phyloP scores from a whole-genome alignment of 2,888 invertebrate species.

The Athalia cordata region DNA sequence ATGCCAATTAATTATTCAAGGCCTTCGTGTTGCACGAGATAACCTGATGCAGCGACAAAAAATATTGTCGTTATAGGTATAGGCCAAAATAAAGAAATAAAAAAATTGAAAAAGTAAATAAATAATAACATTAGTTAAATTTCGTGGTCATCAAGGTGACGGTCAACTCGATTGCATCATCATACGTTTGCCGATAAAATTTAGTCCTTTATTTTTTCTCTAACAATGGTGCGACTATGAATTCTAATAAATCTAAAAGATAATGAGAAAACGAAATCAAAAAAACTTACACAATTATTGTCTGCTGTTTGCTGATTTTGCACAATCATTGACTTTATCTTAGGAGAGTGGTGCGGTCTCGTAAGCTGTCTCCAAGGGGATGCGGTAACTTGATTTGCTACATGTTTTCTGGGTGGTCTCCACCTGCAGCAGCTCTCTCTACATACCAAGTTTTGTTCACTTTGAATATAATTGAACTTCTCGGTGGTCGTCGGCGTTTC shows the following conservation, averaged over 20 bases:
- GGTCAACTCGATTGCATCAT: too few relatives aligned
- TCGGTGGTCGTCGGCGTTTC: conserved; percentile 8
- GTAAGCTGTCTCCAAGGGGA: conserved; percentile 68
- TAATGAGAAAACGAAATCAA: not conserved
- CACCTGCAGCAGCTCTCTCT: conserved; percentile 40
- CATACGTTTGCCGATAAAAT: too few relatives aligned
- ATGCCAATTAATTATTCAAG: conserved; percentile 17
- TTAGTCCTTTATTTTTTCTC: too few relatives aligned
- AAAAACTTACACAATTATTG: conserved; percentile 33
- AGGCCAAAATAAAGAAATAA: too few relatives aligned
- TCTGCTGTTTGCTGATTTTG: conserved; percentile 16
- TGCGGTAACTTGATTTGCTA: conserved; percentile 69
- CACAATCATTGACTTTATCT: conserved; percentile 55
- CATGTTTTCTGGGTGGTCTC: conserved; percentile 59
- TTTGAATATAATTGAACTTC: conserved; percentile 24
- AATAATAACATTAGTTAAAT: too few relatives aligned
- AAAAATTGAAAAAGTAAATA: too few relatives aligned
- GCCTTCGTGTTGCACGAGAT: conserved; percentile 19
- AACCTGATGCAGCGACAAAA: not conserved
- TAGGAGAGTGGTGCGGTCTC: conserved; percentile 69
- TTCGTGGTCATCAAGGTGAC: too few relatives aligned
- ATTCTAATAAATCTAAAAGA: not conserved
- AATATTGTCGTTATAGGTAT: not conserved
- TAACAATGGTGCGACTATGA: too few relatives aligned
- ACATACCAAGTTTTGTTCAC: conserved; percentile 9